A percentile compares a stretch with the other conserved stretches of the same genome.
Evolutionary conservation across 2,888 invertebrate species (phyloP).

Genomic region (Abscondita cerata): DNA sequence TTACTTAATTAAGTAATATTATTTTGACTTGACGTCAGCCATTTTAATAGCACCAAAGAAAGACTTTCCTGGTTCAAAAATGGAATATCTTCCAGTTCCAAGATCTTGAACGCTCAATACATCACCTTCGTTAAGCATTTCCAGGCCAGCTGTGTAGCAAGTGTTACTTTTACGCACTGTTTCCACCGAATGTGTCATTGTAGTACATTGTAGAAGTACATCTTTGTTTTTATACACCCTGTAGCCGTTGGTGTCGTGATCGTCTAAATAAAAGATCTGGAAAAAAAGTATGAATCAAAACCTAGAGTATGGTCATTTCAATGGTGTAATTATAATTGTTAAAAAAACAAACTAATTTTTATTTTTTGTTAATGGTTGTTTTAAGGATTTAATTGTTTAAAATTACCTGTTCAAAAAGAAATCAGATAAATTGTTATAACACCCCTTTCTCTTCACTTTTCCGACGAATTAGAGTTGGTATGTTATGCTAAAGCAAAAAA

Average conservation of each 20-base stretch:
- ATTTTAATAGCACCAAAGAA: slow-evolving; percentile 83
- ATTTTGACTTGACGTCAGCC: slow-evolving; percentile 60
- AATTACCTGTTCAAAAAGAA: too few species aligned
- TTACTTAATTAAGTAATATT: slow-evolving; percentile 11
- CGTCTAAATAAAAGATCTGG: slow-evolving; percentile 81
- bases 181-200: slow-evolving; percentile 65
- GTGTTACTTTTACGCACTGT: slow-evolving; percentile 70
- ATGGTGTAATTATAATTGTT: too few species aligned
- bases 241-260: slow-evolving; percentile 79
- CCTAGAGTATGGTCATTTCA: too few species aligned
- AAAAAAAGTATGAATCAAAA: slow-evolving; percentile 43
- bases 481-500: too few species aligned
- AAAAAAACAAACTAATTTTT: too few species aligned
- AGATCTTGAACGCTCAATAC: slow-evolving; percentile 74
- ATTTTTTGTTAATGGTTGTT: too few species aligned
- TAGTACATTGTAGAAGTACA: slow-evolving; percentile 76
- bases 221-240: slow-evolving; percentile 71
- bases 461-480: too few species aligned
- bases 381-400: too few species aligned
- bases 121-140: slow-evolving; percentile 70
- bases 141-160: slow-evolving; percentile 75
- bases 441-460: too few species aligned
- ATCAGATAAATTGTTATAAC: too few species aligned
- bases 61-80: slow-evolving; percentile 78
- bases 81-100: slow-evolving; percentile 69